phyloP scores from a whole-genome alignment of 2,113 vertebrate species.

The Xiphias gladius region DNA sequence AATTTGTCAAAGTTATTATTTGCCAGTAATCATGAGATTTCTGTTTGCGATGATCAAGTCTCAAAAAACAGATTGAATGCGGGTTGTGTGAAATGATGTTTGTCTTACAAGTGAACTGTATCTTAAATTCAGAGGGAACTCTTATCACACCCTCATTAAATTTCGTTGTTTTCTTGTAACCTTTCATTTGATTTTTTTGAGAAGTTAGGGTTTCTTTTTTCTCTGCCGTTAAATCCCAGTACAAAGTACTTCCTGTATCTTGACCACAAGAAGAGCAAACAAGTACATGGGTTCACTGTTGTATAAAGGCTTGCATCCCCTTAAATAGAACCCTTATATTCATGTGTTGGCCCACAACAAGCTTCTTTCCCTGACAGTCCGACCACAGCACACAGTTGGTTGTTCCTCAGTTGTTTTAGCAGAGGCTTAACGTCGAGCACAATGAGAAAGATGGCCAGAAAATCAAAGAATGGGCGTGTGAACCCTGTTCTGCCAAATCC shows the following conservation, averaged over 20 bases:
- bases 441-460: conserved; percentile 59
- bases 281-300: conserved; percentile 72
- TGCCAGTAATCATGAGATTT: background rate
- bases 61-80: conserved; percentile 1
- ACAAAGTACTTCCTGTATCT: conserved; percentile 79
- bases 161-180: conserved; percentile 53
- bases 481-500: conserved; percentile 39
- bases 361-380: conserved; percentile 42
- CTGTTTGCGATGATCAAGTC: background rate
- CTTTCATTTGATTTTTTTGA: conserved; percentile 64
- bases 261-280: conserved; percentile 71
- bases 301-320: conserved; percentile 63
- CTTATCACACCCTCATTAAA: conserved; percentile 44
- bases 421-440: conserved; percentile 32
- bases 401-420: conserved; percentile 58
- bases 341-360: conserved; percentile 57
- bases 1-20: background rate
- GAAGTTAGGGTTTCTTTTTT: conserved; percentile 57
- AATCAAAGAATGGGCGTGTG: conserved; percentile 62
- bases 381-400: conserved; percentile 57
- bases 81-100: background rate
- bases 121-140: conserved; percentile 38
- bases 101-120: conserved; percentile 15
- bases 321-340: conserved; percentile 73
- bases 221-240: conserved; percentile 60